Conservation (phyloP, 2,113 vertebrate genomes). For the Upupa epops region DNA sequence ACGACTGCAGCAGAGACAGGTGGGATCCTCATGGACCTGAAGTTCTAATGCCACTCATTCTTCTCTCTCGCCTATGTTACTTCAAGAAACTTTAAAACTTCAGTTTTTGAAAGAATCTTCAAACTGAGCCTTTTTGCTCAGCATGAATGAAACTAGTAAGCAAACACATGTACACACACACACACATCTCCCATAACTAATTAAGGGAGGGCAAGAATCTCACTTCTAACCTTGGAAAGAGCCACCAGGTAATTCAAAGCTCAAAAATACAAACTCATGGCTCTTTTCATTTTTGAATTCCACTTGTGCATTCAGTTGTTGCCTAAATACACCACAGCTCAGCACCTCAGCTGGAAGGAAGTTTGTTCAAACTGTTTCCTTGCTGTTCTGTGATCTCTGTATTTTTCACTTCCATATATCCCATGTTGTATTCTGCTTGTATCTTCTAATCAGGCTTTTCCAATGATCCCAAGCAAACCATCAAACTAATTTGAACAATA, state of each 20-base stretch:
- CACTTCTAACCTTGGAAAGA: not conserved
- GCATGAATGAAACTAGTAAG: not conserved
- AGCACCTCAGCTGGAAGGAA: not conserved
- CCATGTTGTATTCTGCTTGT: slow-evolving; percentile 22
- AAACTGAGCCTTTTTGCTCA: not conserved
- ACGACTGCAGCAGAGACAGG: not conserved
- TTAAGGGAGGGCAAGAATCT: not conserved
- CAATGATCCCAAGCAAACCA: slow-evolving; percentile 57
- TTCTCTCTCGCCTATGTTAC: not conserved
- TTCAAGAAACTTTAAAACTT: not conserved
- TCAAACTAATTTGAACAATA: slow-evolving; percentile 63
- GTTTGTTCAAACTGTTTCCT: slow-evolving; percentile 24
- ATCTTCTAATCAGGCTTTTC: slow-evolving; percentile 34
- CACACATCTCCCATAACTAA: not conserved
- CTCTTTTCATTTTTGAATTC: slow-evolving; percentile 4
- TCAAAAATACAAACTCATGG: not conserved
- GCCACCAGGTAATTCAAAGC: not conserved
- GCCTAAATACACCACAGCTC: not conserved
- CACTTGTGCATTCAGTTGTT: not conserved
- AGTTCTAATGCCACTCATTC: not conserved
- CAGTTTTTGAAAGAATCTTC: not conserved
- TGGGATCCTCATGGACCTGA: not conserved
- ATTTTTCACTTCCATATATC: slow-evolving; percentile 23
- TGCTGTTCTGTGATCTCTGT: not conserved
- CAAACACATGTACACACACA: not conserved